phyloP scores from a whole-genome alignment of 2,888 invertebrate genomes.

The Cynaeus angustus region DNA sequence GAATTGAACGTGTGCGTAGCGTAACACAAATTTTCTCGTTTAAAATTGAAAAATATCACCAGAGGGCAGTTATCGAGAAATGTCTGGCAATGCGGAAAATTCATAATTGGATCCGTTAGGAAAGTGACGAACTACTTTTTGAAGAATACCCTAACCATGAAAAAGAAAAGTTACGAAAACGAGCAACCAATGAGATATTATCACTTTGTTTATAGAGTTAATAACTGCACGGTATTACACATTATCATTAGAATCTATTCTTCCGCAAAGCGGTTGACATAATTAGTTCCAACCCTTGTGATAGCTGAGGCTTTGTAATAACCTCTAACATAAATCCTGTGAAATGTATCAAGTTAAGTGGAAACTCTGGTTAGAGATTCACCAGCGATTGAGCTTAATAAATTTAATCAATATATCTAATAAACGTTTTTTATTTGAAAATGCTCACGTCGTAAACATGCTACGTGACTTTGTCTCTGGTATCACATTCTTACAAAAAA shows the following conservation, averaged over 20 bases:
- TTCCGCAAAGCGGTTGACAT: slow-evolving; percentile 47
- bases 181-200: slow-evolving; percentile 25
- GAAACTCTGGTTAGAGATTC: slow-evolving; percentile 37
- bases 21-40: slow-evolving; percentile 20
- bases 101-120: slow-evolving; percentile 36
- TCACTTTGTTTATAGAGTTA: slow-evolving; percentile 18
- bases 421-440: slow-evolving; percentile 10
- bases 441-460: slow-evolving; percentile 12
- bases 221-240: slow-evolving; percentile 40
- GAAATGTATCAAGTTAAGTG: slow-evolving; percentile 40
- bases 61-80: slow-evolving; percentile 34
- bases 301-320: slow-evolving; percentile 42
- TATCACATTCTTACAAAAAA: neutral
- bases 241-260: slow-evolving; percentile 47
- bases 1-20: slow-evolving; percentile 20
- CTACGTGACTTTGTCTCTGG: slow-evolving; percentile 3
- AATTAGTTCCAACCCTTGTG: slow-evolving; percentile 49
- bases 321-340: slow-evolving; percentile 41
- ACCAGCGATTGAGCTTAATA: slow-evolving; percentile 28
- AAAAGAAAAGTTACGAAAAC: neutral
- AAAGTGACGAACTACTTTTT: slow-evolving; percentile 35
- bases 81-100: slow-evolving; percentile 39
- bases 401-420: slow-evolving; percentile 33
- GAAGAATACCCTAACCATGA: slow-evolving; percentile 6
- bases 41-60: slow-evolving; percentile 43